Evolutionary conservation across 2,888 invertebrate genomes (phyloP).

Genomic region (Oxytorus armatus): DNA sequence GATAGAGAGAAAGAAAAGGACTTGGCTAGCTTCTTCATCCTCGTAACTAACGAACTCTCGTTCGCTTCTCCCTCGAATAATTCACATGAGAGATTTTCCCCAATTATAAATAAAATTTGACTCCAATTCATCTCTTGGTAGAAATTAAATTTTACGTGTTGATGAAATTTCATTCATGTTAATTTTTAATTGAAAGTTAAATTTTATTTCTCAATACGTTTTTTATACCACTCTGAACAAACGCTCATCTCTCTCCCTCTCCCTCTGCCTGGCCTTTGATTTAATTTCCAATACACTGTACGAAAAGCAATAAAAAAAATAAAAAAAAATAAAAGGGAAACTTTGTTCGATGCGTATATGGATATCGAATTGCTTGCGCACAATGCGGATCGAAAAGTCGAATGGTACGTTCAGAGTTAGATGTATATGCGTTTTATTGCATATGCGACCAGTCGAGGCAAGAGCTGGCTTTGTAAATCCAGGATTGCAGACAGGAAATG

Average conservation of each 20-base stretch:
- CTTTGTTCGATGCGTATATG: conserved; percentile 12
- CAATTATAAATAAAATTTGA: too few species aligned
- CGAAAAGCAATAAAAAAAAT: background rate
- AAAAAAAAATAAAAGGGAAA: conserved; percentile 27
- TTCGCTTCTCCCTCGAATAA: too few species aligned
- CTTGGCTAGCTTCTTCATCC: conserved; percentile 48
- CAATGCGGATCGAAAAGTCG: conserved; percentile 35
- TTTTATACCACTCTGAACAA: conserved; percentile 2
- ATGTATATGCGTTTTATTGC: conserved; percentile 49
- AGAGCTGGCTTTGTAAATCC: conserved; percentile 51
- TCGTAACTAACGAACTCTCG: conserved; percentile 56
- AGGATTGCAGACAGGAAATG: conserved; percentile 43
- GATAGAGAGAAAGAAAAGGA: too few species aligned
- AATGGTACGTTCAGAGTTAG: conserved; percentile 28
- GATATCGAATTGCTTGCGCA: conserved; percentile 34
- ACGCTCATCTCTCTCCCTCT: background rate
- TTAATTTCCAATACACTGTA: background rate
- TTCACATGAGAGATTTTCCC: too few species aligned
- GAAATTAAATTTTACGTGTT: conserved; percentile 1
- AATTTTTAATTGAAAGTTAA: conserved; percentile 6
- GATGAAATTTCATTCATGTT: background rate
- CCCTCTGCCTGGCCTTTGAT: conserved; percentile 6
- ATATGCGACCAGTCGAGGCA: conserved; percentile 33
- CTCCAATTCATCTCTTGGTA: background rate
- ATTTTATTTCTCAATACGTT: background rate